These are phyloP conservation scores for Centrocercus urophasianus DNA, from an alignment of 2,113 vertebrate genomes.

Conservation along the genomic window DNA sequence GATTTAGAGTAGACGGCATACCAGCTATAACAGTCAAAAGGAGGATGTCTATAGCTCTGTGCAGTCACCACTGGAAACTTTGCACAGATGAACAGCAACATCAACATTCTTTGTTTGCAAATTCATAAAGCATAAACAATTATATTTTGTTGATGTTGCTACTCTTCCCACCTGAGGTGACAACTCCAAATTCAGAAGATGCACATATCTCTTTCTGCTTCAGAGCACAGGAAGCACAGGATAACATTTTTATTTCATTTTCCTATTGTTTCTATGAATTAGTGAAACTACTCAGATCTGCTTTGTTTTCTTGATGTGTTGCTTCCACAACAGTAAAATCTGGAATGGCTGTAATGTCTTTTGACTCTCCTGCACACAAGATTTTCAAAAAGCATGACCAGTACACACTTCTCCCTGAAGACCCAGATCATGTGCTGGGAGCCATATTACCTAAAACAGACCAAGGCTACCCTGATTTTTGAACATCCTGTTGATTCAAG, in stretches of 20 bases:
- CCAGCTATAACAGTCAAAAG: not conserved
- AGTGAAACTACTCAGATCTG: not conserved
- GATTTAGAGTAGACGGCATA: not conserved
- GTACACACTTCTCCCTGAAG: not conserved
- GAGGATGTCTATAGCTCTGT: not conserved
- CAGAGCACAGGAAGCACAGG: not conserved
- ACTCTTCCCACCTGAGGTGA: not conserved
- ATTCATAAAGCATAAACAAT: not conserved
- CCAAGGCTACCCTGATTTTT: constrained; percentile 1
- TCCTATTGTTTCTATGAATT: not conserved
- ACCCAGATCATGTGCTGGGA: not conserved
- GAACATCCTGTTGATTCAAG: not conserved
- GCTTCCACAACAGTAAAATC: not conserved
- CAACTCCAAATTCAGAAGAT: not conserved
- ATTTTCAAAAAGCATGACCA: not conserved
- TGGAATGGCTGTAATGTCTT: not conserved
- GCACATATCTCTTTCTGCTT: not conserved
- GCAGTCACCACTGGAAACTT: not conserved
- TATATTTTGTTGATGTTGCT: not conserved
- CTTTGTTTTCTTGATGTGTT: not conserved
- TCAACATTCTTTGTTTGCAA: not conserved
- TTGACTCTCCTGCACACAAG: fast-evolving
- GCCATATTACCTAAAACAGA: not conserved
- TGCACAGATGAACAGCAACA: not conserved
- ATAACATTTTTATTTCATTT: not conserved